These are phyloP conservation scores for Periphyllus acericola DNA, from an alignment of 2,888 invertebrate genomes.

Conservation along the genomic window DNA sequence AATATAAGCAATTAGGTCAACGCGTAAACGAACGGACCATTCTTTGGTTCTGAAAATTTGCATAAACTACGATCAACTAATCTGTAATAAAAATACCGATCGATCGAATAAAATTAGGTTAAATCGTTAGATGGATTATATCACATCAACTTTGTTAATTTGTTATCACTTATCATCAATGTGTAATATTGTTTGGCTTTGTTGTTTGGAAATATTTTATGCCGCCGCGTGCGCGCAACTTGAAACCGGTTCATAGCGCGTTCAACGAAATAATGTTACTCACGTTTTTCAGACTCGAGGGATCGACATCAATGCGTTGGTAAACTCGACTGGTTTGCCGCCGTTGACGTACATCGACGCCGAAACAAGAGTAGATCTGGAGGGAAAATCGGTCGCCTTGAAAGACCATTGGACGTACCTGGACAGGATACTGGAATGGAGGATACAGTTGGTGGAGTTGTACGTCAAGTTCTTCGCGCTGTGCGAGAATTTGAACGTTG, in stretches of 20 bases:
- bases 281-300: constrained; percentile 72
- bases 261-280: neutral
- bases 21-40: neutral
- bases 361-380: constrained; percentile 73
- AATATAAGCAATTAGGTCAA: neutral
- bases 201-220: neutral
- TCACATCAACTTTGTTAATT: neutral
- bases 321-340: constrained; percentile 69
- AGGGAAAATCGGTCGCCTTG: constrained; percentile 74
- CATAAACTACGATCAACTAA: neutral
- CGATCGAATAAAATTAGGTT: neutral
- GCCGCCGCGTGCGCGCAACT: neutral
- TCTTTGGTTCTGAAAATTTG: neutral
- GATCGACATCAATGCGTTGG: constrained; percentile 75
- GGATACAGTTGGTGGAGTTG: constrained; percentile 75
- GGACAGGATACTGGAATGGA: constrained; percentile 72
- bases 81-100: neutral
- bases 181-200: neutral
- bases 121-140: neutral
- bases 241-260: neutral
- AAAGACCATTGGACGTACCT: constrained; percentile 75
- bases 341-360: constrained; percentile 74
- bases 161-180: too few species aligned
- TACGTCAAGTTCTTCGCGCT: constrained; percentile 80
- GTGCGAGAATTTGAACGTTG: constrained; percentile 74